A percentile compares a stretch with the other conserved stretches of the same genome.
phyloP scores from a whole-genome alignment of 2,113 vertebrate species.

The Oryctolagus cuniculus region mOryCun1.1 NC_091436.1:130341501-130342000 shows the following conservation, averaged over 20 bases:
- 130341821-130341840: too few relatives aligned
- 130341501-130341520: fast-evolving
- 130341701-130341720: neutral
- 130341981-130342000: slow-evolving; percentile 47
- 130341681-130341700: neutral
- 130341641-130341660: neutral
- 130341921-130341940: neutral
- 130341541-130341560: neutral
- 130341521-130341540: fast-evolving
- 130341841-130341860: neutral
- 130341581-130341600: neutral
- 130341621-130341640: neutral
- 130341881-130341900: neutral
- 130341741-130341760: neutral
- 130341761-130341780: neutral
- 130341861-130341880: neutral
- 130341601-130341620: neutral
- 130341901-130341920: neutral
- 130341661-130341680: neutral
- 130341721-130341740: neutral
- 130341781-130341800: neutral
- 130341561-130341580: fast-evolving
- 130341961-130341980: neutral
- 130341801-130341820: neutral
- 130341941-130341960: fast-evolving